phyloP scores from a whole-genome alignment of 1,140 invertebrate genomes.

The Drosophila insularis region DNA sequence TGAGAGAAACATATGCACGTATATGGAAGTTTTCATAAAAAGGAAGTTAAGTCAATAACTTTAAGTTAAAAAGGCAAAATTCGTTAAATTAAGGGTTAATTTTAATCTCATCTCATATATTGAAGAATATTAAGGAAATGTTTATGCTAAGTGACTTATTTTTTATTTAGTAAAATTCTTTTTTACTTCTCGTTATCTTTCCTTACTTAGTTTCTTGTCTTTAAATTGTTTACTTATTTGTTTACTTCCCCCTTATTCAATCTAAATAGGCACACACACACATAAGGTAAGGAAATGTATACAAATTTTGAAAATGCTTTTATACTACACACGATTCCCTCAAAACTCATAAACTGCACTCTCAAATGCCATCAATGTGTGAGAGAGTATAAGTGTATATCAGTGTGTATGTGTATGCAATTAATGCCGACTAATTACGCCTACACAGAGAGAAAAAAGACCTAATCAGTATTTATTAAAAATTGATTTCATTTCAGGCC shows the following conservation, averaged over 20 bases:
- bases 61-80: too few relatives aligned
- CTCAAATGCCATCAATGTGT: not conserved
- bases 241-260: not conserved
- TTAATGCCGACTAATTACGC: conserved; percentile 48
- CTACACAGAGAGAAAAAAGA: not conserved
- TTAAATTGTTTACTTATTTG: not conserved
- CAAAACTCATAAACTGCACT: conserved; percentile 12
- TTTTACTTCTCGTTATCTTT: not conserved
- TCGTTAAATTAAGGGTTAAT: too few relatives aligned
- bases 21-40: too few relatives aligned
- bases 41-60: too few relatives aligned
- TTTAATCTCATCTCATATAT: too few relatives aligned
- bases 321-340: conserved; percentile 1
- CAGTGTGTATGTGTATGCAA: conserved; percentile 35
- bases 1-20: not conserved
- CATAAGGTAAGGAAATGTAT: not conserved
- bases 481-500: too few relatives aligned
- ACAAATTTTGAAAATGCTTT: conserved; percentile 5
- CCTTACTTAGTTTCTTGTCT: not conserved
- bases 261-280: not conserved
- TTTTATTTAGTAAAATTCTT: not conserved
- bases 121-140: too few relatives aligned
- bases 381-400: not conserved
- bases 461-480: too few relatives aligned
- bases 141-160: too few relatives aligned